Percentiles rank a stretch among this genome's conserved stretches.
Evolutionary conservation across 1,140 invertebrate species (phyloP).

Genomic region (Brachionus manjavacas): DNA sequence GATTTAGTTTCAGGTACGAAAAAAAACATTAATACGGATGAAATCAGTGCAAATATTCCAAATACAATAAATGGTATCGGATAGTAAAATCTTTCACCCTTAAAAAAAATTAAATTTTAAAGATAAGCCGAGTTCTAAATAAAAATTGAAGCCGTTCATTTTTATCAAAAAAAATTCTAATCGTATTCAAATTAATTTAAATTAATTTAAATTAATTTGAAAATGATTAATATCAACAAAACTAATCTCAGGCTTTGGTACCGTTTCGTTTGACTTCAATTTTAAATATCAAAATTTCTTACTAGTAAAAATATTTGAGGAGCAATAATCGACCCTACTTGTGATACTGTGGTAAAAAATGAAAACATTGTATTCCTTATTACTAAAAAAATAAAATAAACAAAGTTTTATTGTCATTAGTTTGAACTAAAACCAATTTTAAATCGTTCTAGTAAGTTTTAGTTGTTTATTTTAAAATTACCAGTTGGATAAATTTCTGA

Average conservation of each 20-base stretch:
- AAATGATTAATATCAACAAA: too few species aligned
- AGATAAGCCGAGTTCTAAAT: too few species aligned
- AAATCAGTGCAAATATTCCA: background rate
- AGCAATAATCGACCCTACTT: background rate
- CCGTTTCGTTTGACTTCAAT: too few species aligned
- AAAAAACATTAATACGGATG: background rate
- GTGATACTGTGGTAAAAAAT: background rate
- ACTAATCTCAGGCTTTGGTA: too few species aligned
- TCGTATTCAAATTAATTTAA: too few species aligned
- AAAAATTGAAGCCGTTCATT: too few species aligned
- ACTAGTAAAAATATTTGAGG: background rate
- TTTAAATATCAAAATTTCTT: background rate
- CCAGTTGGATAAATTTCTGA: background rate
- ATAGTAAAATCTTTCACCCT: background rate
- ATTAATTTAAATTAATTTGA: too few species aligned
- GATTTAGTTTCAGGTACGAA: background rate
- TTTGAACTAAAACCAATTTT: too few species aligned
- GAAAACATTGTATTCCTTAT: background rate
- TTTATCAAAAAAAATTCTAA: too few species aligned
- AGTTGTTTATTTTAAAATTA: background rate
- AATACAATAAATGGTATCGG: background rate
- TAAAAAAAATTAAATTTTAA: background rate
- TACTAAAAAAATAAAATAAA: background rate
- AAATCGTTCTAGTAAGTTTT: too few species aligned
- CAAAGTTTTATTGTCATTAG: background rate